These are phyloP conservation scores for Callyntrura guangdongensis DNA, from an alignment of 2,888 invertebrate genomes.

Conservation along the genomic window DNA sequence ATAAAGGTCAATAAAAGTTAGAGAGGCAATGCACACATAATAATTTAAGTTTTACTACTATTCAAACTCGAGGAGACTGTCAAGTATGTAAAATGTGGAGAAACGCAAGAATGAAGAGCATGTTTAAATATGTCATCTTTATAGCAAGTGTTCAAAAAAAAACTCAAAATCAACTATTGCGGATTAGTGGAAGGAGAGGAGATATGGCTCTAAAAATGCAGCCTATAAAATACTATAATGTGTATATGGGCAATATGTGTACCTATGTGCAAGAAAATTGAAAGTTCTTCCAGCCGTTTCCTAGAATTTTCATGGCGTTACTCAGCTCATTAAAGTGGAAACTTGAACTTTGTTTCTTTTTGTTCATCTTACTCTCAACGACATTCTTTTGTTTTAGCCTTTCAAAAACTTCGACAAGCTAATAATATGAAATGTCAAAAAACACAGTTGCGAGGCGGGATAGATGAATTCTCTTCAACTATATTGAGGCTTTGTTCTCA, in stretches of 20 bases:
- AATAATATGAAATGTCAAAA: background rate
- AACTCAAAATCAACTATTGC: too few species aligned
- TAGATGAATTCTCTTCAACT: background rate
- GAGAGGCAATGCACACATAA: background rate
- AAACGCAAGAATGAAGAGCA: too few species aligned
- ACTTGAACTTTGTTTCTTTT: background rate
- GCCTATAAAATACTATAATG: too few species aligned
- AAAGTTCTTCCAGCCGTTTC: too few species aligned
- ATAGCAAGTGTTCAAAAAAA: too few species aligned
- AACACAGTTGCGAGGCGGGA: background rate
- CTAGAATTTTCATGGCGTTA: background rate
- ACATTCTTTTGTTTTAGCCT: slow-evolving; percentile 35
- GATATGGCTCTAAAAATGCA: too few species aligned
- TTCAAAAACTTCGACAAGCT: slow-evolving; percentile 7
- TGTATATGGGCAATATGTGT: too few species aligned
- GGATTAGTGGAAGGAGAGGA: too few species aligned
- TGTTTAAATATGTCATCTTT: too few species aligned
- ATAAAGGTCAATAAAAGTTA: background rate
- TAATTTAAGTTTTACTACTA: background rate
- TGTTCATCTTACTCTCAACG: slow-evolving; percentile 6
- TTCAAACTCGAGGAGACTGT: too few species aligned
- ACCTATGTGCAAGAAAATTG: too few species aligned
- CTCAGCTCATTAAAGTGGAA: background rate
- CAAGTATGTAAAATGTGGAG: too few species aligned
- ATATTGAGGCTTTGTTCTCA: slow-evolving; percentile 16